Base-by-base conservation (phyloP, 1,140 invertebrate genomes). In the Drosophila pruinosa region DNA sequence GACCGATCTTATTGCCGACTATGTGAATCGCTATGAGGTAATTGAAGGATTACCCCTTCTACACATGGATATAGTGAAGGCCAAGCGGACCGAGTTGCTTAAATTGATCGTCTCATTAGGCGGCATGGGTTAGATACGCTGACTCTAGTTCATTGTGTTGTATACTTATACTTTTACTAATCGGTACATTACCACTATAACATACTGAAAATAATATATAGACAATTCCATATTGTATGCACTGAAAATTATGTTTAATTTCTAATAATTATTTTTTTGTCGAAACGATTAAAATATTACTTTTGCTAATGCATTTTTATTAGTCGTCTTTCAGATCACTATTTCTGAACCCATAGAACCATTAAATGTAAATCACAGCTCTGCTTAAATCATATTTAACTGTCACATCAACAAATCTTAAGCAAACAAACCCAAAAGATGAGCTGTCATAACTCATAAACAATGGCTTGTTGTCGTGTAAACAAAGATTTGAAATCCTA, bases 1-100 rank as follows among this genome's bases (percentile, higher is more conserved):
- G 91, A 93, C 94, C 0, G 95, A 97, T 73, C 89, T 93, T 45
- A 91, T 96, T 21, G 92, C 93, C 2, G 90, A 93, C 38, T 91
- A 93, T 89, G 92, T 94, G 15, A 78, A 90, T 48, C 80, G 89
- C 52, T 89, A 92, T 75, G 91, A 91, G 57, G 72, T 85, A 43
- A 71, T 91, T 2, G 82, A 90, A 21, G 90, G 83, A 3, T 57
- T 91, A 17, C 72, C 75, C 2, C 15, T 62, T 3, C 41, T 91
- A 14, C 86, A 91, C 52, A 91, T 91, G 72, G 91, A 92, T 15
- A 92, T 90, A 31, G 92, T 93, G 26, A 92, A 83, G 41, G 89
- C 81, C 4, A 93, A 93, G 75, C 91, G 93, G 26, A 91, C 92
- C 26, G 92, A 94, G 71, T 91, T 94, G 26, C 77, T 93, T 0